phyloP scores from a whole-genome alignment of 1,140 invertebrate species.

The Penaeus indicus region DNA sequence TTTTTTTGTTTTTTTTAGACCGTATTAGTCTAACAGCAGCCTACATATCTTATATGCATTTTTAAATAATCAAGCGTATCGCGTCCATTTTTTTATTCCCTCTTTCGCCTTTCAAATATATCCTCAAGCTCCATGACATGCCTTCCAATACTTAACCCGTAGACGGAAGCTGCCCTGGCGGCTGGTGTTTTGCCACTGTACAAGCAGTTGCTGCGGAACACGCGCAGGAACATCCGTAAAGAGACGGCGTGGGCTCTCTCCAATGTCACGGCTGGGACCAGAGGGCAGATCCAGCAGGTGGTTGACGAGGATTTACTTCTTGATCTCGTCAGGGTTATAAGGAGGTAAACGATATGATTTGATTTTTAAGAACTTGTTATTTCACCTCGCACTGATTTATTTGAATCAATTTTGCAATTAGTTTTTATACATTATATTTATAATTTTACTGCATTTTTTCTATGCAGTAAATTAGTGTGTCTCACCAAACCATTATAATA shows the following conservation, averaged over 20 bases:
- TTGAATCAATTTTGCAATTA: background rate
- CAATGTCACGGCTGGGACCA: slow-evolving; percentile 98
- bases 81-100: no score
- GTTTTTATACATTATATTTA: background rate
- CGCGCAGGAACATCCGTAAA: slow-evolving; percentile 79
- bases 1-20: background rate
- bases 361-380: background rate
- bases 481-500: no score
- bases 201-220: slow-evolving; percentile 77
- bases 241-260: slow-evolving; percentile 99
- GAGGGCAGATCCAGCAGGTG: slow-evolving; percentile 96
- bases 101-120: no score
- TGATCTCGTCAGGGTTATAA: slow-evolving; percentile 92
- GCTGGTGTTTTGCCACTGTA: slow-evolving; percentile 81
- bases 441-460: background rate
- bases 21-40: background rate
- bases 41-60: no score
- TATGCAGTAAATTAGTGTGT: background rate
- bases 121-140: background rate
- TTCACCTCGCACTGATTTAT: background rate
- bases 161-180: slow-evolving; percentile 89
- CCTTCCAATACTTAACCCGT: background rate
- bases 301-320: slow-evolving; percentile 96
- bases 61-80: no score
- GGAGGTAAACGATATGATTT: slow-evolving; percentile 70